Evolutionary conservation across 2,888 invertebrate species (phyloP).

Genomic region (Anoncus sp.): DNA sequence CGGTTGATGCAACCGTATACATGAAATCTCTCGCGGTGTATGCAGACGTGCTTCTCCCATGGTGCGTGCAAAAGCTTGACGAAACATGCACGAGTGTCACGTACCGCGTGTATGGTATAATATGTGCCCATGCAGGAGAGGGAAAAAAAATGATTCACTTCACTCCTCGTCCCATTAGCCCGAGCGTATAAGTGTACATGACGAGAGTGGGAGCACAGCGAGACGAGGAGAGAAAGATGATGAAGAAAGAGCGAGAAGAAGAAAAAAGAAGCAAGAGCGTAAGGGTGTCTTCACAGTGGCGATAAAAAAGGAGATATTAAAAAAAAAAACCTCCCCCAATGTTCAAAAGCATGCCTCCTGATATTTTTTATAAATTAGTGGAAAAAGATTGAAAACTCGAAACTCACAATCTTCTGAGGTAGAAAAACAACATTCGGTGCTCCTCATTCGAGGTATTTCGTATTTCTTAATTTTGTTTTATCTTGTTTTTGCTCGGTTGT

Average conservation of each 20-base stretch:
- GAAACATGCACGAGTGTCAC: constrained; percentile 57
- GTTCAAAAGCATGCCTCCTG: not conserved
- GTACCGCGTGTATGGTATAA: constrained; percentile 48
- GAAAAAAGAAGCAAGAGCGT: constrained; percentile 6
- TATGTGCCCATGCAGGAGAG: constrained; percentile 34
- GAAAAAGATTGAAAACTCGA: not conserved
- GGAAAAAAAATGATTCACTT: constrained; percentile 69
- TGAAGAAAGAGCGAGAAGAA: constrained; percentile 32
- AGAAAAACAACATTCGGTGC: constrained; percentile 8
- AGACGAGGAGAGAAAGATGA: constrained; percentile 21
- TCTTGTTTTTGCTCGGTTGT: constrained; percentile 33
- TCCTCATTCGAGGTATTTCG: not conserved
- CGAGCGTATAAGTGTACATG: constrained; percentile 55
- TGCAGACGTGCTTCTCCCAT: constrained; percentile 49
- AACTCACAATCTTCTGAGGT: not conserved
- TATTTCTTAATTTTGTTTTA: not conserved
- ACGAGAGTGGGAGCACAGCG: constrained; percentile 44
- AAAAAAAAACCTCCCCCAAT: not conserved
- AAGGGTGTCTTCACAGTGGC: constrained; percentile 45
- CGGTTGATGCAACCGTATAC: constrained; percentile 24
- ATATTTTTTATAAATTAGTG: not conserved
- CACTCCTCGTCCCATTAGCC: constrained; percentile 66
- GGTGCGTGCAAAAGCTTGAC: constrained; percentile 52
- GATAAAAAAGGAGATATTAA: not conserved
- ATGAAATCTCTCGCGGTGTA: constrained; percentile 49